Percentiles rank a stretch among this genome's conserved stretches.
Evolutionary conservation across 1,140 invertebrate species (phyloP).

Genomic region (Papilio polyxenes): DNA sequence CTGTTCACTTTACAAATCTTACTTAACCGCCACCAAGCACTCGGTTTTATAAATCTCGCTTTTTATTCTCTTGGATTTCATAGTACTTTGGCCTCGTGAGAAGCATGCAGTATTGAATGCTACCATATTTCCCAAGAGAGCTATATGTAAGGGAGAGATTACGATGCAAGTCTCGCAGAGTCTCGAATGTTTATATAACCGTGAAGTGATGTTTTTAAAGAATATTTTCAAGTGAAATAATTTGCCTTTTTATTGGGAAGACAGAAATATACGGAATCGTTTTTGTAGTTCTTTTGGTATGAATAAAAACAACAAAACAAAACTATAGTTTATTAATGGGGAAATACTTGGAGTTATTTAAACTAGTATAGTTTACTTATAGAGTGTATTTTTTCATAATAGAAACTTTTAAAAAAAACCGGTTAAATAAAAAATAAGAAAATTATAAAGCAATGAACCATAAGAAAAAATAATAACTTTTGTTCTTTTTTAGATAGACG

Average conservation of each 20-base stretch:
- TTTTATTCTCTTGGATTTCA: background rate
- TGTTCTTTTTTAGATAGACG: too few relatives aligned
- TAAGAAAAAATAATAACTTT: too few relatives aligned
- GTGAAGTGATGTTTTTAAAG: constrained; percentile 3
- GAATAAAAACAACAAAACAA: too few relatives aligned
- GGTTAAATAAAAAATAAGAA: too few relatives aligned
- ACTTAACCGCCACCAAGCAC: background rate
- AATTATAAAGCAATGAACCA: too few relatives aligned
- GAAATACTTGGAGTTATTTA: too few relatives aligned
- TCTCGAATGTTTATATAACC: background rate
- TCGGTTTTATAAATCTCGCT: background rate
- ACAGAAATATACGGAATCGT: background rate
- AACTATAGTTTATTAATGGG: too few relatives aligned
- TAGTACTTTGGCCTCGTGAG: background rate
- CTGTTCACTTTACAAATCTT: background rate
- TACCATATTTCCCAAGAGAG: constrained; percentile 3
- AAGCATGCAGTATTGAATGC: constrained; percentile 16
- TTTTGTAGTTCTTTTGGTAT: background rate
- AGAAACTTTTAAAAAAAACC: too few relatives aligned
- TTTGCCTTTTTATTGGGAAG: background rate
- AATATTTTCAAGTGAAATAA: background rate
- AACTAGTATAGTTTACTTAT: too few relatives aligned
- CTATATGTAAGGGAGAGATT: constrained; percentile 1
- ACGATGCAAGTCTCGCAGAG: constrained; percentile 10
- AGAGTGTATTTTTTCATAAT: too few relatives aligned